Evolutionary conservation across 2,888 invertebrate genomes (phyloP).

Genomic region (Metopia argyrocephala): DNA sequence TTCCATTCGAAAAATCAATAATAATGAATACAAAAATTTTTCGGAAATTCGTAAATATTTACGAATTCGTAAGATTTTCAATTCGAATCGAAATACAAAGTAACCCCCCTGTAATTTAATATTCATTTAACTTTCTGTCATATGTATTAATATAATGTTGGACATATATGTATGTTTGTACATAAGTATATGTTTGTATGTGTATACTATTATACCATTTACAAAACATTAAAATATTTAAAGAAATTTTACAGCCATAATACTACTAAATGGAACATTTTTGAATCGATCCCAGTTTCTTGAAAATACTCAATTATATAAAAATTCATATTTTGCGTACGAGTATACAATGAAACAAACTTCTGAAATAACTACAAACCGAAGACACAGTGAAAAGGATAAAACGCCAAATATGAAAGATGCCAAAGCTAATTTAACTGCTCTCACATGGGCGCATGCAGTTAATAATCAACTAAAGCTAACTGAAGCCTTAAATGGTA

Average conservation of each 20-base stretch:
- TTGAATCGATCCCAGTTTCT: background rate
- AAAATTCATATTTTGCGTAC: background rate
- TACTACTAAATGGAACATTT: background rate
- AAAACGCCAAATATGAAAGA: too few species aligned
- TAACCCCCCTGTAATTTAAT: too few species aligned
- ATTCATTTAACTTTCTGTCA: too few species aligned
- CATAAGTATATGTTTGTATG: background rate
- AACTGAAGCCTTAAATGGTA: constrained; percentile 82
- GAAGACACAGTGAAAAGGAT: background rate
- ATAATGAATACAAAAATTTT: too few species aligned
- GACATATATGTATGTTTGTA: too few species aligned
- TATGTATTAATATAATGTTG: too few species aligned
- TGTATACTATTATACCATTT: background rate
- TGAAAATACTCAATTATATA: background rate
- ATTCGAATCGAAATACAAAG: too few species aligned
- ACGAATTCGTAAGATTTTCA: too few species aligned
- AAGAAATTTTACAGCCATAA: constrained; percentile 5
- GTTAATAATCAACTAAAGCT: constrained; percentile 86
- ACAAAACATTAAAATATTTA: background rate
- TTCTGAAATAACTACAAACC: background rate
- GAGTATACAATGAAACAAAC: constrained; percentile 3
- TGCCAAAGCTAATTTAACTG: constrained; percentile 82
- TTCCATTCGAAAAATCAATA: too few species aligned
- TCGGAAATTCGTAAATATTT: too few species aligned
- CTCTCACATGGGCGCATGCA: constrained; percentile 91